A percentile compares a stretch with the other conserved stretches of the same genome.
Evolutionary conservation across 2,797 vertebrate species (phyloP).

Genomic region (Tangara arthus): DNA sequence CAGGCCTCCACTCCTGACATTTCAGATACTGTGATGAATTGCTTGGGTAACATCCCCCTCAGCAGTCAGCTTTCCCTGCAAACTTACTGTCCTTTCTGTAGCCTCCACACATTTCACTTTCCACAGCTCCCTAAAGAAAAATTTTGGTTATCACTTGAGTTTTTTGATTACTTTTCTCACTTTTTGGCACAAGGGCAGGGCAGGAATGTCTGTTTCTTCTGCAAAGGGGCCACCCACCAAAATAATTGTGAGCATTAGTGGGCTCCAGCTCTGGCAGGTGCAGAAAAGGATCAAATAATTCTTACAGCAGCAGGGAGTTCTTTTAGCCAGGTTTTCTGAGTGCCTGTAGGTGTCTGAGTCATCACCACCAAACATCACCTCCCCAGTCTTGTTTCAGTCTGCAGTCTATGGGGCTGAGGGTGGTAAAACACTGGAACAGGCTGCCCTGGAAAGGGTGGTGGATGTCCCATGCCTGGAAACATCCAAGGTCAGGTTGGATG

Average conservation of each 20-base stretch:
- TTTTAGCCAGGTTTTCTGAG: background rate
- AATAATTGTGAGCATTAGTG: background rate
- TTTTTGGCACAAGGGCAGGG: background rate
- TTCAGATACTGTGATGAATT: constrained; percentile 7
- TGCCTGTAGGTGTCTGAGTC: background rate
- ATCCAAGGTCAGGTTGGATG: background rate
- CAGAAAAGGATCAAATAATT: background rate
- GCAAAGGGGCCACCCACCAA: background rate
- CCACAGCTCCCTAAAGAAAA: background rate
- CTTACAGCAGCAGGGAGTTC: background rate
- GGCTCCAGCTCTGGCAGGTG: background rate
- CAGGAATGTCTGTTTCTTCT: background rate
- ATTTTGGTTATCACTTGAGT: background rate
- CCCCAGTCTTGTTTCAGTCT: background rate
- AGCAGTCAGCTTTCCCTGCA: background rate
- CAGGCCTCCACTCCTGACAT: background rate
- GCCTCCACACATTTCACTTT: background rate
- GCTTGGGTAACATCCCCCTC: constrained; percentile 20
- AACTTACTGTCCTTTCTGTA: background rate
- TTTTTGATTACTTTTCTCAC: background rate
- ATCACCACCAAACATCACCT: background rate
- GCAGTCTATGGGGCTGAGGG: background rate
- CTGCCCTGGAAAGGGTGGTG: background rate
- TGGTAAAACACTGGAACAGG: background rate
- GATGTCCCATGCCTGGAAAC: background rate